These are phyloP conservation scores for Crenuchus spilurus DNA, from an alignment of 2,797 vertebrate genomes.

Conservation along the genomic window DNA sequence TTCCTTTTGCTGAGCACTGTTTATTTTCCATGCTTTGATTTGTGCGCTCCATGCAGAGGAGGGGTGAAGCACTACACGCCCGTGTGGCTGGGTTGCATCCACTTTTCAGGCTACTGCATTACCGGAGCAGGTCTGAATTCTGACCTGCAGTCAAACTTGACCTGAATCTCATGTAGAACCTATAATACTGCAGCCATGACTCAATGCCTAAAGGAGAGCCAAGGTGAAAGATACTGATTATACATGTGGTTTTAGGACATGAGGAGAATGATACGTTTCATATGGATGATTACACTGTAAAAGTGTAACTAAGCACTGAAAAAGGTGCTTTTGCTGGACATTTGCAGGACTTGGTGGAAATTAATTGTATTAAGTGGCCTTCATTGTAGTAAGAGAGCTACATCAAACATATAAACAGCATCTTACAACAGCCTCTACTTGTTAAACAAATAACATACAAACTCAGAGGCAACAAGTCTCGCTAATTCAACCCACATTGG, in stretches of 20 bases:
- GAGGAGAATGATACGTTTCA: background rate
- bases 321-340: background rate
- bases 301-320: background rate
- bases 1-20: constrained; percentile 78
- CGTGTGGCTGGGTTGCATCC: background rate
- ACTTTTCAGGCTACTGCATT: constrained; percentile 1
- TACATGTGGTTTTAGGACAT: background rate
- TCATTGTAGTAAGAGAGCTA: background rate
- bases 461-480: constrained; percentile 46
- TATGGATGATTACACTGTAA: background rate
- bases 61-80: background rate
- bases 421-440: background rate
- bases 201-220: background rate
- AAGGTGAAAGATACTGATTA: background rate
- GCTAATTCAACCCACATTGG: constrained; percentile 68
- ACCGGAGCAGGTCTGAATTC: background rate
- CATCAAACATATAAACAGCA: background rate
- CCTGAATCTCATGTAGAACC: background rate
- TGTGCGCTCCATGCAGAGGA: constrained; percentile 66
- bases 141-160: background rate
- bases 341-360: background rate
- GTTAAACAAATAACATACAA: constrained; percentile 33
- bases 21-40: constrained; percentile 89
- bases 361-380: constrained; percentile 3
- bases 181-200: background rate